Base-by-base conservation (phyloP, 2,113 vertebrate genomes). In the Tragulus kanchil region DNA sequence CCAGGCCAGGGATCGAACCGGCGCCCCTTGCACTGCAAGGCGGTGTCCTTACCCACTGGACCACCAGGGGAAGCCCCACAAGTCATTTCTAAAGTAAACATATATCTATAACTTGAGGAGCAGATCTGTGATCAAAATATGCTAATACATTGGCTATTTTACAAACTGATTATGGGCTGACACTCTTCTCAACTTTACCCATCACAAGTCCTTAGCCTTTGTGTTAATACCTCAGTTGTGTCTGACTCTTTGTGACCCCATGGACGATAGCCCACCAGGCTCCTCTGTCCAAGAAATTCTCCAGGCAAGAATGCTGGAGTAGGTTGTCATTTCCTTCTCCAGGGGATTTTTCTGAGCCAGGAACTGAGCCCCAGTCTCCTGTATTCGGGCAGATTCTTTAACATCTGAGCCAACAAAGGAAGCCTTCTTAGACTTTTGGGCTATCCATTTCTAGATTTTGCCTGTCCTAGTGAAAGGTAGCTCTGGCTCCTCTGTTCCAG, bases 31-130 rank as follows among this genome's bases (percentile, higher is more conserved):
- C 36, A 36, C 36, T 36, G 36, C 36, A 36, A 36, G 36, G 36
- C 36, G 36, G 36, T 36, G 36, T 36, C 36, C 36, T 36, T 36
- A 36, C 36, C 36, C 36, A 36, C 36, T 36, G 36, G 36, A 36
- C 36, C 36, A 36, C 36, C 36, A 36, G 36, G 36, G 36, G 36
- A 36, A 36, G 36, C 36, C 36, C 36, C 79, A 94, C 59, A 77
- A 82, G 50, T 62, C 58, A 59, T 62, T 92, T 91, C 64, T 81
- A 86, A 91, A 88, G 50, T 16, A 88, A 73, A 62, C 6, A 78
- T 67, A 25, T 25, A 52, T 31, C 45, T 79, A 13, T 56, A 79
- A 78, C 67, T 54, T 88, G 42, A 67, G 25, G 52, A 84, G 12
- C 16, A 62, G 23, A 78, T 64, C 21, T 56, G 45, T 50, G 89